Evolutionary conservation across 1,140 invertebrate species (phyloP).

Genomic region (Pemphigus obesinymphae): DNA sequence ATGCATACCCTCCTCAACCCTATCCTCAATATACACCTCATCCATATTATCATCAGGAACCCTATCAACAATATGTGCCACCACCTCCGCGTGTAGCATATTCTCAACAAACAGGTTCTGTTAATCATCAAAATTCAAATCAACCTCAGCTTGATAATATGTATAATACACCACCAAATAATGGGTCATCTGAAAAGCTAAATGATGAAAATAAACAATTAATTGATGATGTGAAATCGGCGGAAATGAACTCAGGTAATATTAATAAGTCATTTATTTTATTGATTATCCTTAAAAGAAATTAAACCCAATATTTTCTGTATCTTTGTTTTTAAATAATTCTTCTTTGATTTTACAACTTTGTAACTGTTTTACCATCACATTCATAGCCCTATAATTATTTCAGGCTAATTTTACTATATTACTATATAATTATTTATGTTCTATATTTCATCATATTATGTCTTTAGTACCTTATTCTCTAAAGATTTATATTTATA

Average conservation of each 20-base stretch:
- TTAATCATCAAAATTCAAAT: conserved; percentile 15
- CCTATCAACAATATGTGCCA: conserved; percentile 53
- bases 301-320: too few relatives aligned
- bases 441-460: too few relatives aligned
- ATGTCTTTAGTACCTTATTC: too few relatives aligned
- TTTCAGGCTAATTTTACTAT: too few relatives aligned
- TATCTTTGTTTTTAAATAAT: too few relatives aligned
- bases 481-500: too few relatives aligned
- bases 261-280: too few relatives aligned
- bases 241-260: background rate
- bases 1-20: conserved; percentile 59
- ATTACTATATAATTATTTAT: too few relatives aligned
- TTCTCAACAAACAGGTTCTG: conserved; percentile 51
- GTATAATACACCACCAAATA: background rate
- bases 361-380: too few relatives aligned
- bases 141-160: background rate
- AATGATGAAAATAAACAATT: conserved; percentile 28
- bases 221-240: conserved; percentile 10
- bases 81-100: conserved; percentile 53
- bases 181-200: background rate
- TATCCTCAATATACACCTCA: conserved; percentile 56
- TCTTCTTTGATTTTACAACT: too few relatives aligned
- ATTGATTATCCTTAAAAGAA: background rate
- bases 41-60: conserved; percentile 58
- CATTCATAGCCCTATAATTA: too few relatives aligned